Base-by-base conservation (phyloP, 2,113 vertebrate species). In the Archocentrus centrarchus region DNA sequence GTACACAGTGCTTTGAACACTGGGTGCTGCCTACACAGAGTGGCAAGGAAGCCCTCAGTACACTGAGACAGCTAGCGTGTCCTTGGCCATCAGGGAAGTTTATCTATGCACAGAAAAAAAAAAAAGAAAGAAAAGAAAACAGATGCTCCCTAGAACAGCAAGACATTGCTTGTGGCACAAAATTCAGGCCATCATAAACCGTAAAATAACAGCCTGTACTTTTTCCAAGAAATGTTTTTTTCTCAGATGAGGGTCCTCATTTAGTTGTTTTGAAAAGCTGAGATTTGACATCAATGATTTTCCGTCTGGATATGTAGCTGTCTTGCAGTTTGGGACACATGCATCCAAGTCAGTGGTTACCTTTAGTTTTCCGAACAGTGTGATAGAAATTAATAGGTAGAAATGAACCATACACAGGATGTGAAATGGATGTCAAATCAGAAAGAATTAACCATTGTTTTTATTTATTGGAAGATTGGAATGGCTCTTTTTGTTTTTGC, bases 151-250 rank as follows among this genome's bases (percentile, higher is more conserved):
- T 64, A 75, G 62, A 70, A 61, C 7, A 76, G 18, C 32, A 62
- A 41, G 22, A 75, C 14, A 58, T 15, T 50, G 18, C 27, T n/a
- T 53, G 9, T 39, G 27, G 11, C 41, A 37, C 20, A 62, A 55
- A 17, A 81, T 22, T 75, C 20, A 63, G 20, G 24, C 6, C 14
- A 61, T 18, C 39, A 53, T 44, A 58, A 77, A 89, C 58, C 70
- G n/a, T 60, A 63, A 35, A 88, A 60, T 59, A 63, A 76, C 73
- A 64, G 13, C 14, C 3, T 77, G 57, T 47, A 59, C 62, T 6
- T 76, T 80, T 44, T 76, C 3, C 20, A 6, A 10, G 22, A 6
- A 5, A 59, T n/a, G 22, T 15, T 37, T n/a, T 50, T 6, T 37
- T 39, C 47, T 55, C 47, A 14, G 47, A 22, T n/a, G 6, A 50